Evolutionary conservation across 2,113 vertebrate genomes (phyloP).

Genomic region (Thalassarche chlororhynchos): DNA sequence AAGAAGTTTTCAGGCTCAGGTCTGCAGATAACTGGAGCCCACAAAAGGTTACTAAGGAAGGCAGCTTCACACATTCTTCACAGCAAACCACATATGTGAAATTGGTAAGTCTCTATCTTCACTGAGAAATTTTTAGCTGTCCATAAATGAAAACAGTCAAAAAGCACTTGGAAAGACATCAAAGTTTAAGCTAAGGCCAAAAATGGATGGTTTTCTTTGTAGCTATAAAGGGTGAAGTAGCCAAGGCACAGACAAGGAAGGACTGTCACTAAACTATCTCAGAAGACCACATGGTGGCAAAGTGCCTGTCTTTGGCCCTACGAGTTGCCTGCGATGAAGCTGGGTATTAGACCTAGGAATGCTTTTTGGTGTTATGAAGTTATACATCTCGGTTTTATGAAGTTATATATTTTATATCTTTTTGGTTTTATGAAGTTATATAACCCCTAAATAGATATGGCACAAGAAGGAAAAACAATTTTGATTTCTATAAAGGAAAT

Average conservation of each 20-base stretch:
- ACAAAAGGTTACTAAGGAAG: not conserved
- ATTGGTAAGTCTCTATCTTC: not conserved
- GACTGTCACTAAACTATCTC: not conserved
- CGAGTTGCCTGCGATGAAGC: not conserved
- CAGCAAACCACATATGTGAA: not conserved
- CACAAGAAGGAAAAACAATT: not conserved
- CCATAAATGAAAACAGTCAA: not conserved
- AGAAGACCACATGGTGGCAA: not conserved
- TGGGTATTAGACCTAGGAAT: not conserved
- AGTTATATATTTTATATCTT: not conserved
- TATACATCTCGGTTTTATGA: not conserved
- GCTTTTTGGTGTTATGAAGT: not conserved
- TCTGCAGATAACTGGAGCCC: not conserved
- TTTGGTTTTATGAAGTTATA: not conserved
- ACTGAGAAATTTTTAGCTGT: not conserved
- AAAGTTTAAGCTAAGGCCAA: not conserved
- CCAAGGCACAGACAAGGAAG: not conserved
- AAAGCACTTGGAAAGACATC: slow-evolving; percentile 11
- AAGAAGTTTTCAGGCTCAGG: not conserved
- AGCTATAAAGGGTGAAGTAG: not conserved
- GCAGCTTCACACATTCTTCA: not conserved
- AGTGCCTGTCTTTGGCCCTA: not conserved
- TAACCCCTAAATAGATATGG: not conserved
- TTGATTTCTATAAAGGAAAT: not conserved
- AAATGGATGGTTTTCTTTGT: not conserved